Conservation (phyloP, 2,797 vertebrate species). For the Coendou prehensilis region DNA sequence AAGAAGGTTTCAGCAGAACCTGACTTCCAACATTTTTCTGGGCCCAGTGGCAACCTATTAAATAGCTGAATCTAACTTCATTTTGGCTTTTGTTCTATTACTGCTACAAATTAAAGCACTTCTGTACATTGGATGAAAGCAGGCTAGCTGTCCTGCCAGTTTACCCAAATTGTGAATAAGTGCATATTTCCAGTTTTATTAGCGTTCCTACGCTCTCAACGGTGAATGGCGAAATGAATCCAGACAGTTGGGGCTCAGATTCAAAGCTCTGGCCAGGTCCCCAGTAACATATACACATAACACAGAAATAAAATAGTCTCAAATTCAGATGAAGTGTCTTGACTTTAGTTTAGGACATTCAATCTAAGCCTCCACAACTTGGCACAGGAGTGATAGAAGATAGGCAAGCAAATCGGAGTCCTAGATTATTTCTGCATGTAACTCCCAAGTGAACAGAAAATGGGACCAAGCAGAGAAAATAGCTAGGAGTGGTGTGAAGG, state of each 20-base stretch:
- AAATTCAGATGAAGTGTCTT: background rate
- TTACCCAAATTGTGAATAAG: background rate
- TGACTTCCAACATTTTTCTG: too few relatives aligned
- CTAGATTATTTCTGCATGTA: background rate
- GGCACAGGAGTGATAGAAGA: background rate
- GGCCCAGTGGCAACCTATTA: too few relatives aligned
- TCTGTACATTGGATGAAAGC: background rate
- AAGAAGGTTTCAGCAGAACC: too few relatives aligned
- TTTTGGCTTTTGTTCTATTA: too few relatives aligned
- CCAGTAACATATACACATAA: background rate
- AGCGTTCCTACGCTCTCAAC: background rate
- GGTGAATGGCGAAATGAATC: background rate
- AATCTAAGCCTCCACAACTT: background rate
- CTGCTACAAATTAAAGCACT: too few relatives aligned
- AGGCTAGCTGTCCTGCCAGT: background rate
- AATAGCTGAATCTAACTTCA: too few relatives aligned
- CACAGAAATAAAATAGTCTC: background rate
- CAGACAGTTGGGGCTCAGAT: background rate
- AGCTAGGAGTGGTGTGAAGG: background rate
- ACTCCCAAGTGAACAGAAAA: background rate
- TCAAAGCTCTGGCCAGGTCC: too few relatives aligned
- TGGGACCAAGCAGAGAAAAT: background rate
- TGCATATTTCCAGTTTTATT: background rate
- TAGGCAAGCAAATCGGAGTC: background rate
- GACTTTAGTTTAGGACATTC: conserved; percentile 26